These are phyloP conservation scores for Aptenodytes forsteri DNA, from an alignment of 2,113 vertebrate genomes.

Conservation along the genomic window DNA sequence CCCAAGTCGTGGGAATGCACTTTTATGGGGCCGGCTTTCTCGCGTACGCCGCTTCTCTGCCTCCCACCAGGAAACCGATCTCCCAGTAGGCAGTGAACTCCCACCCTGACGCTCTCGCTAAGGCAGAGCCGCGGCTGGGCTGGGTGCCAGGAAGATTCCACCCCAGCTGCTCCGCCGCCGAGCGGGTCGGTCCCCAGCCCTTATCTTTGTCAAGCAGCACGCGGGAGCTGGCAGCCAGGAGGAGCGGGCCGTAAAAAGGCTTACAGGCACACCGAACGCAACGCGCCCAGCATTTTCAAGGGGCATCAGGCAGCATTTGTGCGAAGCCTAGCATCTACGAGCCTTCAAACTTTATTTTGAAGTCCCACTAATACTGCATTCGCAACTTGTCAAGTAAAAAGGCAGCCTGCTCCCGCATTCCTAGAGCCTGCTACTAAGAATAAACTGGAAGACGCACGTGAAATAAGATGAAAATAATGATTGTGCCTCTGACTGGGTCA, in stretches of 20 bases:
- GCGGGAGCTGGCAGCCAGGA: background rate
- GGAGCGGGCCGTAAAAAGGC: background rate
- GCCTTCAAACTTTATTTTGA: background rate
- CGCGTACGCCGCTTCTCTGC: background rate
- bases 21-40: background rate
- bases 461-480: background rate
- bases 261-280: background rate
- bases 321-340: background rate
- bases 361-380: accelerated
- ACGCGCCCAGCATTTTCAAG: background rate
- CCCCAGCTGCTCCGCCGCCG: background rate
- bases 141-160: slow-evolving; percentile 17
- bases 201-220: slow-evolving; percentile 45
- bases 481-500: background rate
- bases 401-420: background rate
- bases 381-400: background rate
- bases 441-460: background rate
- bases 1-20: background rate
- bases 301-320: background rate
- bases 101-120: background rate
- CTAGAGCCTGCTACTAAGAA: background rate
- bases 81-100: background rate
- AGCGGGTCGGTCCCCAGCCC: background rate
- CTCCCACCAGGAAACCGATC: background rate
- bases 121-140: background rate